phyloP scores from a whole-genome alignment of 2,888 invertebrate species.

The Meghimatium bilineatum region DNA sequence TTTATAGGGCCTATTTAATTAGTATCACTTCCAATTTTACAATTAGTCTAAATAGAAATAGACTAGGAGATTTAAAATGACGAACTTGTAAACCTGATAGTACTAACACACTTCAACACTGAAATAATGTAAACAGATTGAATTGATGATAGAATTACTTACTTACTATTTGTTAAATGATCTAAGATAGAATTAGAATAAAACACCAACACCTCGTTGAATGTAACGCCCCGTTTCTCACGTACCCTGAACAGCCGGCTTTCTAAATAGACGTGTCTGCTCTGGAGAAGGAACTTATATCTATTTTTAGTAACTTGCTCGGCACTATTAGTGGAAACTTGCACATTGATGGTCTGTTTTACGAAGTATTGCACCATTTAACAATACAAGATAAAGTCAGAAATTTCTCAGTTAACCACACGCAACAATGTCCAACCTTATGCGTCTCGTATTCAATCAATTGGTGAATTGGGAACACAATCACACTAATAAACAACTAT shows the following conservation, averaged over 20 bases:
- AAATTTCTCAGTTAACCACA: slow-evolving; percentile 17
- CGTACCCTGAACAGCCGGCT: not conserved
- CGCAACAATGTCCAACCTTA: not conserved
- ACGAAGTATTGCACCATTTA: slow-evolving; percentile 4
- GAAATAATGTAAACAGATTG: no score
- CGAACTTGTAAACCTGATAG: no score
- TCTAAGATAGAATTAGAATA: not conserved
- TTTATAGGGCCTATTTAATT: no score
- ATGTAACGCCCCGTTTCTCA: not conserved
- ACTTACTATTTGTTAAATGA: no score
- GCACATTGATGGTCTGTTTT: not conserved
- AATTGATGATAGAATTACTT: no score
- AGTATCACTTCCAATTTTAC: no score
- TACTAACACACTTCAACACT: no score
- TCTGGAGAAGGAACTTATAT: not conserved
- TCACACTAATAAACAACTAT: not conserved
- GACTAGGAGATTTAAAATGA: no score
- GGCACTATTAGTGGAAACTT: slow-evolving; percentile 32
- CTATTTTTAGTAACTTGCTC: slow-evolving; percentile 35
- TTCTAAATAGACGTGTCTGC: not conserved
- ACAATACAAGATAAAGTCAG: not conserved
- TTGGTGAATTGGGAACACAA: no score
- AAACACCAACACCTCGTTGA: not conserved
- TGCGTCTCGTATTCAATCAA: no score
- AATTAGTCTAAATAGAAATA: no score